Evolutionary conservation across 1,140 invertebrate species (phyloP), one percentile per base, ranked within the genome.

Genomic region (Zaprionus ornatus): DNA sequence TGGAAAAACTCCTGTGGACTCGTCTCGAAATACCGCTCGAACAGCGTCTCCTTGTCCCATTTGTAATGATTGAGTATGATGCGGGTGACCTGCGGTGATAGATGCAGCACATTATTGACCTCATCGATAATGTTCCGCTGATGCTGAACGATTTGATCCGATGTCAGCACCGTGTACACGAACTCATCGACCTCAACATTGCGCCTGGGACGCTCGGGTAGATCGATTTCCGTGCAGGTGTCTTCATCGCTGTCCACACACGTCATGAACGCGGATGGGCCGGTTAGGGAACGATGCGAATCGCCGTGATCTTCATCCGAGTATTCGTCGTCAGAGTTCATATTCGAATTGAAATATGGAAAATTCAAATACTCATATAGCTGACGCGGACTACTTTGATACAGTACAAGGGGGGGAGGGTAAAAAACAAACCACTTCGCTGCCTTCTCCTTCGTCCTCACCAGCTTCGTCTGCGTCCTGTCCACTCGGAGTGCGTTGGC

Each of bases 41-140:
- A 98, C 67, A 99, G 94, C 93, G 98, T 99, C 93, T 99, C 98
- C 94, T 99, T 99, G 93, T 99, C 98, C 99, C 98, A 99, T 94
- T 98, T 97, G 91, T 99, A 99, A 92, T 99, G 97, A 94, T 99
- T 99, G 75, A 99, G 93, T 66, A 99, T 94, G 93, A 99, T 98
- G 62, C 98, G 94, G 45, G 97, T 98, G 52, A 97, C 97, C 54
- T 98, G 98, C 50, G 96, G 95, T 67, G 97, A 97, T 91, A 98
- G 96, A 94, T 96, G 96, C 74, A 97, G 95, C 77, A 97, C 96
- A 67, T 94, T 96, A 92, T 97, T 97, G 55, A 99, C 98, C 94
- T 99, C 98, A 94, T 98, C 98, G 78, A 99, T 99, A 83, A 96
- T 98, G 93, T 99, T 98, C 42, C 98, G 96, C 98, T 99, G 99